A percentile compares a stretch with the other conserved stretches of the same genome.
These are phyloP conservation scores for Ceratosolen solmsi DNA, from an alignment of 1,140 invertebrate species.

Conservation along the genomic window DNA sequence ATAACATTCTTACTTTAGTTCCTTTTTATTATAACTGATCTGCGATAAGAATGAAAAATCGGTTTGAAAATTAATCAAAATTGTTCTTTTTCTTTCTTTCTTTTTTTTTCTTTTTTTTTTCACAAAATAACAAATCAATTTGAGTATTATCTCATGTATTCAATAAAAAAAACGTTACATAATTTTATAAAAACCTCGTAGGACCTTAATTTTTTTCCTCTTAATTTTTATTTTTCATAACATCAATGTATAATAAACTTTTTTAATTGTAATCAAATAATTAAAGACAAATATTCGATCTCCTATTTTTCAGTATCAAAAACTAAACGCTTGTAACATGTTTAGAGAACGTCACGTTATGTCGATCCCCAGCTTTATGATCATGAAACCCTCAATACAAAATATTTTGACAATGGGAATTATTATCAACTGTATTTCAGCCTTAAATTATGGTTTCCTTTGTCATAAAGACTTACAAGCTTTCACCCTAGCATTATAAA, in stretches of 20 bases:
- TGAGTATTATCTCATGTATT: slow-evolving; percentile 19
- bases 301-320: slow-evolving; percentile 30
- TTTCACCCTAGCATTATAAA: slow-evolving; percentile 40
- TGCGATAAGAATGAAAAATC: slow-evolving; percentile 26
- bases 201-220: slow-evolving; percentile 2
- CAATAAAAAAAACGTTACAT: slow-evolving; percentile 26
- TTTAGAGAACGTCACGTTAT: slow-evolving; percentile 40
- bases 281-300: slow-evolving; percentile 40
- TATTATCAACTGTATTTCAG: slow-evolving; percentile 48
- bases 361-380: slow-evolving; percentile 51
- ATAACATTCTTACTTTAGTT: slow-evolving; percentile 38
- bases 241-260: slow-evolving; percentile 36
- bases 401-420: slow-evolving; percentile 49
- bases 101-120: slow-evolving; percentile 15
- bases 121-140: slow-evolving; percentile 33
- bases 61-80: slow-evolving; percentile 26
- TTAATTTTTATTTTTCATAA: slow-evolving; percentile 41
- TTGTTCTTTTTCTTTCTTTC: slow-evolving; percentile 10
- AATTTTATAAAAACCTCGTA: slow-evolving; percentile 42
- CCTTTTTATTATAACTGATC: slow-evolving; percentile 6
- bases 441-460: slow-evolving; percentile 44
- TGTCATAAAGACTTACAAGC: slow-evolving; percentile 40
- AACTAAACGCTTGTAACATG: slow-evolving; percentile 39
- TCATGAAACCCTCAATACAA: slow-evolving; percentile 46
- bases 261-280: slow-evolving; percentile 43